These are phyloP conservation scores for Volucella inflata DNA, from an alignment of 2,888 invertebrate species.

Conservation along the genomic window DNA sequence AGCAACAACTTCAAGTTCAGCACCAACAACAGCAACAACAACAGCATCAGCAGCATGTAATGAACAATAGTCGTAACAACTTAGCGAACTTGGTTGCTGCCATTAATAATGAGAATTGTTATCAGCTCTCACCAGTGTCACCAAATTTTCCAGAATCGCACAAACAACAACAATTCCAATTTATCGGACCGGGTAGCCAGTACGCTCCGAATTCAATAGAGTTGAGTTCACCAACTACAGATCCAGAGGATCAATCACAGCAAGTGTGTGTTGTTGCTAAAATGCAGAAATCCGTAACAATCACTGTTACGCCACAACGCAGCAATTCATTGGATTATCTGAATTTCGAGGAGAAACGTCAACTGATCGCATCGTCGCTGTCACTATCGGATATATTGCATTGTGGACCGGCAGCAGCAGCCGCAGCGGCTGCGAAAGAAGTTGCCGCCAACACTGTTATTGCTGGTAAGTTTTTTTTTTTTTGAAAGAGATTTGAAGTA, in stretches of 20 bases:
- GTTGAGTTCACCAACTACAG: conserved; percentile 63
- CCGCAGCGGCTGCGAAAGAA: conserved; percentile 83
- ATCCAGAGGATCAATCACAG: conserved; percentile 78
- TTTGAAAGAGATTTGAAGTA: background rate
- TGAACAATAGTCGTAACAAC: conserved; percentile 81
- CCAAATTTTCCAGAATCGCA: conserved; percentile 73
- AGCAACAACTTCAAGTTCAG: conserved; percentile 74
- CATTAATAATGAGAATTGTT: conserved; percentile 79
- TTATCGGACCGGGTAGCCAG: conserved; percentile 62
- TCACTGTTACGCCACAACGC: conserved; percentile 88
- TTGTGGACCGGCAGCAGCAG: conserved; percentile 86
- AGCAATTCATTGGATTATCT: conserved; percentile 94
- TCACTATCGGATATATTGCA: conserved; percentile 93
- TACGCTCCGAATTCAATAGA: conserved; percentile 63
- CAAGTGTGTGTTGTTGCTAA: conserved; percentile 83
- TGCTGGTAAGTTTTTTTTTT: conserved; percentile 79
- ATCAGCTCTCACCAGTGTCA: conserved; percentile 80
- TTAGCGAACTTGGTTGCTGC: conserved; percentile 79
- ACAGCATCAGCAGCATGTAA: conserved; percentile 72
- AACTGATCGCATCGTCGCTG: conserved; percentile 93
- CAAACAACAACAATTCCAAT: conserved; percentile 70
- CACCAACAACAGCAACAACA: conserved; percentile 77
- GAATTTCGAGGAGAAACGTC: conserved; percentile 95
- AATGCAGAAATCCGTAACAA: conserved; percentile 87
- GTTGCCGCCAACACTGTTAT: conserved; percentile 84